phyloP scores from a whole-genome alignment of 2,797 vertebrate species.

The Fistularia tabacaria region DNA sequence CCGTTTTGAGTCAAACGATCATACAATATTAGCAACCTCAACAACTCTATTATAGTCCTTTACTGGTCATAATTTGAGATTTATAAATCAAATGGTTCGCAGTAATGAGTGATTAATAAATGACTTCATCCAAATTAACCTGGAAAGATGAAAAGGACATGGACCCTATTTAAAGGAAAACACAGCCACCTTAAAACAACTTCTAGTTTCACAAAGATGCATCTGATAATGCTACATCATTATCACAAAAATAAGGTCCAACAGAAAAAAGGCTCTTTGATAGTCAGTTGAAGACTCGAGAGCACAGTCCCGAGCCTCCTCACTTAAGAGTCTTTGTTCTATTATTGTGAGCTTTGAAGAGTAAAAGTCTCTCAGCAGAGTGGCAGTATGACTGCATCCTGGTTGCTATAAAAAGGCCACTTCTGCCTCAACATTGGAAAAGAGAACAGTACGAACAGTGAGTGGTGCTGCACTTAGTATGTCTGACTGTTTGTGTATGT shows the following conservation, averaged over 20 bases:
- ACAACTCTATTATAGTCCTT: too few relatives aligned
- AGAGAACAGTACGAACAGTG: slow-evolving; percentile 24
- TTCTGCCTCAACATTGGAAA: slow-evolving; percentile 40
- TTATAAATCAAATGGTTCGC: too few relatives aligned
- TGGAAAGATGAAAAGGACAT: background rate
- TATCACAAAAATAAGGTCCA: slow-evolving; percentile 14
- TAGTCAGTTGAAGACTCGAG: slow-evolving; percentile 33
- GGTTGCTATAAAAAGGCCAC: slow-evolving; percentile 63
- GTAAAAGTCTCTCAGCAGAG: slow-evolving; percentile 50
- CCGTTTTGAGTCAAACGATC: too few relatives aligned
- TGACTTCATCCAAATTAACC: background rate
- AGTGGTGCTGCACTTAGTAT: slow-evolving; percentile 45
- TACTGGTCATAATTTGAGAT: too few relatives aligned
- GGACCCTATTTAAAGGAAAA: slow-evolving; percentile 4
- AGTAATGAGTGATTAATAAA: background rate
- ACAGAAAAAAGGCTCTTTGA: slow-evolving; percentile 27
- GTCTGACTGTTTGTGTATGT: slow-evolving; percentile 26
- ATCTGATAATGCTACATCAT: slow-evolving; percentile 25
- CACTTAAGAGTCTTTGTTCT: slow-evolving; percentile 63
- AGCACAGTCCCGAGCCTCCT: slow-evolving; percentile 36
- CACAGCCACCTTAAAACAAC: slow-evolving; percentile 6
- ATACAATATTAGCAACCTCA: too few relatives aligned
- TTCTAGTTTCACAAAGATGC: slow-evolving; percentile 2
- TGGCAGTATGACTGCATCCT: slow-evolving; percentile 58
- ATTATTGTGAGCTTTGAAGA: slow-evolving; percentile 59